phyloP scores from a whole-genome alignment of 2,797 vertebrate species.

The Botia kubotai region DNA sequence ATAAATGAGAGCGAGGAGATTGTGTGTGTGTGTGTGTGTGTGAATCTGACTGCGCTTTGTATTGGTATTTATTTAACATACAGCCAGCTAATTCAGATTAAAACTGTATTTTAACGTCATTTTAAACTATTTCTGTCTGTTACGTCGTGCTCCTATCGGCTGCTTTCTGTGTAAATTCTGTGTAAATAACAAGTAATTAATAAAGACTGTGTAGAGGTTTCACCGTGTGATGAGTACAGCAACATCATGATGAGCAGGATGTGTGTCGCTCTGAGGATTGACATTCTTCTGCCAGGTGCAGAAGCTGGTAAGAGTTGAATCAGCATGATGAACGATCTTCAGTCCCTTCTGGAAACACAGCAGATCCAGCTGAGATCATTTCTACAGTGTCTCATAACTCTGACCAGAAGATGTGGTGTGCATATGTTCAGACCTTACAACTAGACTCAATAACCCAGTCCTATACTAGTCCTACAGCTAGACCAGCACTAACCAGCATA shows the following conservation, averaged over 20 bases:
- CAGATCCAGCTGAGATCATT: slow-evolving; percentile 3
- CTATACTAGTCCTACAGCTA: not conserved
- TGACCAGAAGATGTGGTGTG: not conserved
- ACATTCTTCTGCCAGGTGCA: slow-evolving; percentile 98
- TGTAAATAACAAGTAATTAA: too few relatives aligned
- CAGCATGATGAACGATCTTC: slow-evolving; percentile 94
- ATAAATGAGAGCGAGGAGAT: too few relatives aligned
- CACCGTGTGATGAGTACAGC: slow-evolving; percentile 92
- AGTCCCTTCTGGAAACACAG: slow-evolving; percentile 85
- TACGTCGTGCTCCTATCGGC: too few relatives aligned
- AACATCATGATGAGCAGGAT: slow-evolving; percentile 92
- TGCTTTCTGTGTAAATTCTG: too few relatives aligned
- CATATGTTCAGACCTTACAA: not conserved
- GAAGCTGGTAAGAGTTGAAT: slow-evolving; percentile 93
- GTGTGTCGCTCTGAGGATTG: slow-evolving; percentile 93
- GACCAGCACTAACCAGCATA: not conserved
- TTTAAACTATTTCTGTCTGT: too few relatives aligned
- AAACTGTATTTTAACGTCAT: too few relatives aligned
- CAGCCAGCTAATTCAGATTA: too few relatives aligned
- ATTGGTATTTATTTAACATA: too few relatives aligned
- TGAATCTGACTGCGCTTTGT: too few relatives aligned
- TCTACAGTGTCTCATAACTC: not conserved
- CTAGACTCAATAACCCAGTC: not conserved
- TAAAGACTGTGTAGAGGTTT: not conserved
- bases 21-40: too few relatives aligned